A percentile compares a stretch with the other conserved stretches of the same genome.
Evolutionary conservation across 2,888 invertebrate species (phyloP).

Genomic region (Smittia sp.): DNA sequence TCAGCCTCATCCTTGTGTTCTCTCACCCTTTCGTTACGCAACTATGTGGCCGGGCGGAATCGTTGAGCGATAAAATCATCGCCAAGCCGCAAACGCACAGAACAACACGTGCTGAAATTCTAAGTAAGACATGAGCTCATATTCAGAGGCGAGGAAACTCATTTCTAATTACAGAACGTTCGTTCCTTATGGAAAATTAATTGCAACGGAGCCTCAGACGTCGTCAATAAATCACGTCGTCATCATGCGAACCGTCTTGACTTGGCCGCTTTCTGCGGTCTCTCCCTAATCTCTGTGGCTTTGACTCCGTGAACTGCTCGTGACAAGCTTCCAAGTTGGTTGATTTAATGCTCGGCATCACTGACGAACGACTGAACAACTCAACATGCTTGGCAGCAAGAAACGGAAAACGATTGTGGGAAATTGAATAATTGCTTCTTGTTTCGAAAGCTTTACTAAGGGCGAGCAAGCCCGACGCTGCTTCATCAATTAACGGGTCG

Average conservation of each 20-base stretch:
- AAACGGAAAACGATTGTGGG: background rate
- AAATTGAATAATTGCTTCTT: conserved; percentile 33
- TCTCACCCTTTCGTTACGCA: background rate
- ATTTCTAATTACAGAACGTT: conserved; percentile 27
- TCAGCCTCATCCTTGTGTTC: background rate
- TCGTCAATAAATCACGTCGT: too few species aligned
- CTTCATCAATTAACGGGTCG: conserved; percentile 37
- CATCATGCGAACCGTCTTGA: too few species aligned
- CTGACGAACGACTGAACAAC: too few species aligned
- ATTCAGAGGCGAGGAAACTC: background rate
- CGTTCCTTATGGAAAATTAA: conserved; percentile 26
- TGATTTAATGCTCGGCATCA: too few species aligned
- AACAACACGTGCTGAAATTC: conserved; percentile 20
- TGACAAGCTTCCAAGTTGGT: too few species aligned
- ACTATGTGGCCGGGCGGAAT: background rate
- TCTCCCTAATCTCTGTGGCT: too few species aligned
- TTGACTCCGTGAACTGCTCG: too few species aligned
- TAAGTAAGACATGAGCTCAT: background rate
- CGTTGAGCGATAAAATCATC: background rate
- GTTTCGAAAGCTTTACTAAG: background rate
- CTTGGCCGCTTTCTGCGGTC: too few species aligned
- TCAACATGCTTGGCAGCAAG: too few species aligned
- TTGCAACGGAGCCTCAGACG: background rate
- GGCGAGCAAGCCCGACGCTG: conserved; percentile 19
- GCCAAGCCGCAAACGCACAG: conserved; percentile 13